Evolutionary conservation across 2,797 vertebrate species (phyloP).

Genomic region (Pempheris klunzingeri): DNA sequence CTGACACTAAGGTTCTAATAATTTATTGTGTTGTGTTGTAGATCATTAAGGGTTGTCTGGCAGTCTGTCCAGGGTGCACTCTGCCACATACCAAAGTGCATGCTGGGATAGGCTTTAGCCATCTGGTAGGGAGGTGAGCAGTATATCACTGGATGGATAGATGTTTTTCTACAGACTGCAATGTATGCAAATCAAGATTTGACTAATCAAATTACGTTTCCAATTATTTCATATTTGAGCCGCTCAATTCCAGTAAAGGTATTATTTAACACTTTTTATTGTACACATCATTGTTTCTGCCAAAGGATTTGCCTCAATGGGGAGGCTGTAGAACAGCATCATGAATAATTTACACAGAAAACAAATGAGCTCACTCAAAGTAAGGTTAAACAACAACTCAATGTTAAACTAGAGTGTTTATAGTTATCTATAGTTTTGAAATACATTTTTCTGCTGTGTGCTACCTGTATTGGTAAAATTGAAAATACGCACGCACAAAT

Average conservation of each 20-base stretch:
- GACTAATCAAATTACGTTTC: conserved; percentile 9
- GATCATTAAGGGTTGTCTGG: conserved; percentile 2
- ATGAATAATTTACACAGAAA: conserved; percentile 13
- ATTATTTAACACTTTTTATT: conserved; percentile 13
- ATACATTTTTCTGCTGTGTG: background rate
- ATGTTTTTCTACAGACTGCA: background rate
- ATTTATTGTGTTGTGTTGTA: conserved; percentile 2
- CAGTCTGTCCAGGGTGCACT: background rate
- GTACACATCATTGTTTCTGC: conserved; percentile 3
- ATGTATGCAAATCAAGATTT: conserved; percentile 1
- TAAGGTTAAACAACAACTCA: background rate
- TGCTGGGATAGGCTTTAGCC: background rate
- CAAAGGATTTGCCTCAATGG: conserved; percentile 10
- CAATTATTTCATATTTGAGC: conserved; percentile 18
- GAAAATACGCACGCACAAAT: background rate
- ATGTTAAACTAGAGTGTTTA: background rate
- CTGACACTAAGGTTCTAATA: conserved; percentile 14
- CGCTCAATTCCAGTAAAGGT: background rate
- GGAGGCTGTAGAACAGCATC: conserved; percentile 16
- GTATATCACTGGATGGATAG: background rate
- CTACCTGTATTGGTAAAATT: background rate
- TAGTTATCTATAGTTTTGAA: background rate
- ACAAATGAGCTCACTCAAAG: background rate
- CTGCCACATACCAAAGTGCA: conserved; percentile 7
- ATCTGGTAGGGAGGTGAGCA: background rate